Evolutionary conservation across 92 coral and sea anemone genomes (phyloP).

Genomic region (Muricea muricata): DNA sequence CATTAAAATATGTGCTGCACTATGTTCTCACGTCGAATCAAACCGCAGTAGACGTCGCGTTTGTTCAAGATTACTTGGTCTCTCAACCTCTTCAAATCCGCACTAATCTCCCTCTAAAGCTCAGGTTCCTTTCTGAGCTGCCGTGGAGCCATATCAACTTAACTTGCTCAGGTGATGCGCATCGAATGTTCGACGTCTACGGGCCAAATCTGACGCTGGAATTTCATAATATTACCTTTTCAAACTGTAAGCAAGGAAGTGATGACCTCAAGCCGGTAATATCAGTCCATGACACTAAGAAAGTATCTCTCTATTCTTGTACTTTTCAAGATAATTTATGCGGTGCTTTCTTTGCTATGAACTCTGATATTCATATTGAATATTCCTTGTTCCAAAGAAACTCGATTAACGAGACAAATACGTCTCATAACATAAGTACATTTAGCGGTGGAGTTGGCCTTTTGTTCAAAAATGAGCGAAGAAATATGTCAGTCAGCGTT

Average conservation of each 20-base stretch:
- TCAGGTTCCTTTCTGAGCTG: constrained; percentile 45
- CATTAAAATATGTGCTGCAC: constrained; percentile 69
- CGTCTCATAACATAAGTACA: constrained; percentile 5
- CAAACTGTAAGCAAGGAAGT: constrained; percentile 58
- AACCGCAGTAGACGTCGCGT: constrained; percentile 54
- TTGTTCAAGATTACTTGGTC: constrained; percentile 61
- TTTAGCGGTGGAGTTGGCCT: constrained; percentile 49
- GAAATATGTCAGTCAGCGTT: constrained; percentile 39
- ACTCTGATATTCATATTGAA: constrained; percentile 69
- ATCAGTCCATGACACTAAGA: constrained; percentile 63
- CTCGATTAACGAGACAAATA: constrained; percentile 62
- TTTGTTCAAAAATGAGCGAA: constrained; percentile 3
- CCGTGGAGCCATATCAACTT: constrained; percentile 20
- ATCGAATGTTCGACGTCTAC: constrained; percentile 48
- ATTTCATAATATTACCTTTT: constrained; percentile 64
- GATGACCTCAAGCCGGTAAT: constrained; percentile 65
- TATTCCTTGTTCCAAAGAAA: constrained; percentile 71
- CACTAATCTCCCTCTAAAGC: background rate
- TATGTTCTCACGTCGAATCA: constrained; percentile 37
- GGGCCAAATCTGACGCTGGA: constrained; percentile 20
- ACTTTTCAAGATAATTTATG: constrained; percentile 70
- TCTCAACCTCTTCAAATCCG: constrained; percentile 41
- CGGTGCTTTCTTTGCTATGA: constrained; percentile 73
- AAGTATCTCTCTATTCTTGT: constrained; percentile 71
- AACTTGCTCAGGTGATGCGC: constrained; percentile 33